phyloP scores from a whole-genome alignment of 2,797 vertebrate genomes.

The Peromyscus melanophrys region DNA sequence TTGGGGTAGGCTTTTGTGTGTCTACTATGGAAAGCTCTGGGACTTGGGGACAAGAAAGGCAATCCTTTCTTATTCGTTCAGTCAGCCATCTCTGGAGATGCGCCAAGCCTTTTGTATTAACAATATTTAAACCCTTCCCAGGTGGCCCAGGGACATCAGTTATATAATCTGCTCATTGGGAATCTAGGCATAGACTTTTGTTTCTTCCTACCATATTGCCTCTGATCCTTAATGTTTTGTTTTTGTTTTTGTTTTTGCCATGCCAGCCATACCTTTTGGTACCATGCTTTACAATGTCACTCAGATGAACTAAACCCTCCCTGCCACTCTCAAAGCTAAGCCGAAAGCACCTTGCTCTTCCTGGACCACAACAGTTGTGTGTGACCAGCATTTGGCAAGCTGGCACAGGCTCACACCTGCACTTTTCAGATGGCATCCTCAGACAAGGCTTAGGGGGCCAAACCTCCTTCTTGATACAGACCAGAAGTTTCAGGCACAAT shows the following conservation, averaged over 20 bases:
- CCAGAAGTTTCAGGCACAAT: slow-evolving; percentile 28
- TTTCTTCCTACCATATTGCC: slow-evolving; percentile 35
- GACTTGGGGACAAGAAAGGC: slow-evolving; percentile 77
- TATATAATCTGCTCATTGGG: slow-evolving; percentile 62
- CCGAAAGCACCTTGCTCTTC: slow-evolving; percentile 61
- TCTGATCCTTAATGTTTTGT: slow-evolving; percentile 16
- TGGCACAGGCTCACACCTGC: slow-evolving; percentile 38
- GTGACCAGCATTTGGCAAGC: slow-evolving; percentile 42
- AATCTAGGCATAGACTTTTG: slow-evolving; percentile 18
- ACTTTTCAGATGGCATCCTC: slow-evolving; percentile 66
- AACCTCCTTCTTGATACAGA: slow-evolving; percentile 28
- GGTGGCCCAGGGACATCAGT: slow-evolving; percentile 42
- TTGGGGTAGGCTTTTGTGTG: slow-evolving; percentile 70
- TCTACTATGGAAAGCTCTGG: slow-evolving; percentile 71
- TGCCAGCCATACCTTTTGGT: slow-evolving; percentile 26
- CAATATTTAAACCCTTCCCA: slow-evolving; percentile 55
- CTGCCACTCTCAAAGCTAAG: not conserved
- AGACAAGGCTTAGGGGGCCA: slow-evolving; percentile 60
- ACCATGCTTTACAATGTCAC: slow-evolving; percentile 27
- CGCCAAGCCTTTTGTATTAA: slow-evolving; percentile 57
- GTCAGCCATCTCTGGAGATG: slow-evolving; percentile 65
- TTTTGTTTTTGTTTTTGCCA: not conserved
- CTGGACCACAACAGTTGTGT: not conserved
- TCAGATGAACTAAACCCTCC: not conserved
- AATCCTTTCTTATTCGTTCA: slow-evolving; percentile 46